Percentiles rank a stretch among this genome's conserved stretches.
Evolutionary conservation across 2,797 vertebrate species (phyloP).

Genomic region (Sebastes variabilis): DNA sequence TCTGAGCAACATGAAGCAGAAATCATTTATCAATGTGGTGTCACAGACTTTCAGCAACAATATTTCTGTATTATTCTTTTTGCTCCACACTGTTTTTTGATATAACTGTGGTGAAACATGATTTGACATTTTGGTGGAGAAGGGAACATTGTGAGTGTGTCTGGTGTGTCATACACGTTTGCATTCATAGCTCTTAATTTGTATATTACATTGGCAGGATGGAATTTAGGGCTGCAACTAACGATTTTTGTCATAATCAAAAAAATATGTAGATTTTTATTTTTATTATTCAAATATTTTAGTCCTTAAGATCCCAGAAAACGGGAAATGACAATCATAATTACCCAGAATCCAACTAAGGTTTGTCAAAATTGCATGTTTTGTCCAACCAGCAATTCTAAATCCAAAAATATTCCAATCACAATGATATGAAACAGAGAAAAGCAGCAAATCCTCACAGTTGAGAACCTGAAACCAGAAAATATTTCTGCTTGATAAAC

Average conservation of each 20-base stretch:
- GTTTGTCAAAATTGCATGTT: background rate
- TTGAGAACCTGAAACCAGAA: background rate
- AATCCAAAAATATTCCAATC: background rate
- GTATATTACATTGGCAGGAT: background rate
- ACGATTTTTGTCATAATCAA: too few relatives aligned
- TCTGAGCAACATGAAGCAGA: slow-evolving; percentile 17
- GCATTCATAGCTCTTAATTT: background rate
- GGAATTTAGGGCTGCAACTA: too few relatives aligned
- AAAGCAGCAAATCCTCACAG: background rate
- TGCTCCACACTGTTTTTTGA: background rate
- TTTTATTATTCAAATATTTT: background rate
- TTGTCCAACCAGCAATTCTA: background rate
- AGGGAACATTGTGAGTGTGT: background rate
- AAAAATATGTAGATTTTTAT: too few relatives aligned
- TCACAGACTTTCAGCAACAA: background rate
- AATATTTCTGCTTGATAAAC: background rate
- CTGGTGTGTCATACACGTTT: background rate
- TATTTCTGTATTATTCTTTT: background rate
- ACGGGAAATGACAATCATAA: background rate
- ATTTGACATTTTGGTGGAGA: slow-evolving; percentile 12
- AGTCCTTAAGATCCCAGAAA: background rate
- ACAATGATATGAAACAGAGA: background rate
- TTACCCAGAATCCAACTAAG: background rate
- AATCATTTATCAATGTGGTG: slow-evolving; percentile 3
- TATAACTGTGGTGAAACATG: background rate